Conservation (phyloP, 35 echinoderm and acorn worm species). For the Stichopus chloronotus region DNA sequence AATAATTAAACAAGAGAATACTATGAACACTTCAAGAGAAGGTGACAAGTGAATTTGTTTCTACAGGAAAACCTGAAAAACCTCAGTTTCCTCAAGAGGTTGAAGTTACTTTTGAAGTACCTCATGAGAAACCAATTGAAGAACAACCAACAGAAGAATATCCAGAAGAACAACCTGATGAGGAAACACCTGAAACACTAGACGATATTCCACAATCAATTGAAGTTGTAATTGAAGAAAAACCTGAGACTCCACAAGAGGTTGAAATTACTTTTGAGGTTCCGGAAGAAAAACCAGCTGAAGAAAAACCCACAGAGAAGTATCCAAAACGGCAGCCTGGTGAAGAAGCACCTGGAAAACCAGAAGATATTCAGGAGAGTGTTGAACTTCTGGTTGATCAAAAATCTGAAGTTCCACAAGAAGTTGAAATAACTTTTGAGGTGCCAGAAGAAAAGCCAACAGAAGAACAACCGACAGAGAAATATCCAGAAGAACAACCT, state of each 20-base stretch:
- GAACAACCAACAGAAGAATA: conserved; percentile 6
- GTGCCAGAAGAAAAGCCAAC: background rate
- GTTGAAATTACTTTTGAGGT: conserved; percentile 34
- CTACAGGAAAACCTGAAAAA: background rate
- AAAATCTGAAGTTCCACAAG: conserved; percentile 51
- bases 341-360: conserved; percentile 51
- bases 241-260: conserved; percentile 38
- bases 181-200: background rate
- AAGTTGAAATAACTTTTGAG: conserved; percentile 5
- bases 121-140: background rate
- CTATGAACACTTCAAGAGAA: no score
- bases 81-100: background rate
- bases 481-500: conserved; percentile 43
- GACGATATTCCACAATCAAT: conserved; percentile 10
- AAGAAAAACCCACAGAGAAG: no score
- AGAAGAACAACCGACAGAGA: background rate
- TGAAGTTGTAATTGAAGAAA: conserved; percentile 29
- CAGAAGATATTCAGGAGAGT: background rate
- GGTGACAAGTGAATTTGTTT: background rate
- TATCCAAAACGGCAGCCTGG: no score
- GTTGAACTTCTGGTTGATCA: background rate
- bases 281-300: conserved; percentile 34
- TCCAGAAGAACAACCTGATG: conserved; percentile 3
- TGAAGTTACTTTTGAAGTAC: conserved; percentile 4
- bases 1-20: no score